phyloP scores from a whole-genome alignment of 2,888 invertebrate species.

The Hemicrepidius hirtus region DNA sequence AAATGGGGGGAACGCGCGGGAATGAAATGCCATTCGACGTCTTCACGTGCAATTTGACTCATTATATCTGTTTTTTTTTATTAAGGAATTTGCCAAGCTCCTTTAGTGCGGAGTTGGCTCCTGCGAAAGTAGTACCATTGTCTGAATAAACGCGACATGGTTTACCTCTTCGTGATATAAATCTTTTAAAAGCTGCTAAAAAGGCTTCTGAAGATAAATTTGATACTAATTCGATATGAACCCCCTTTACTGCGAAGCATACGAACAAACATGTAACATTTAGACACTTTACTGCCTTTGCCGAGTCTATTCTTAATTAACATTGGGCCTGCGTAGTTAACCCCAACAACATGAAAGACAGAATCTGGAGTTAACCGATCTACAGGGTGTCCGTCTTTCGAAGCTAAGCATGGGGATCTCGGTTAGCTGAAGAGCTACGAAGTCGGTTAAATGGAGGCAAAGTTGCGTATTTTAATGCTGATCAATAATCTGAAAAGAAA shows the following conservation, averaged over 20 bases:
- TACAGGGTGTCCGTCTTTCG: no score
- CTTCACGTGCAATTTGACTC: no score
- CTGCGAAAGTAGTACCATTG: slow-evolving; percentile 56
- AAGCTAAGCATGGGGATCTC: no score
- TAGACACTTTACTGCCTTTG: slow-evolving; percentile 38
- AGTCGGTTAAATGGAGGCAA: no score
- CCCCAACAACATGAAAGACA: slow-evolving; percentile 42
- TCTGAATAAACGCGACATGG: slow-evolving; percentile 53
- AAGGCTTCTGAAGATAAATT: slow-evolving; percentile 52
- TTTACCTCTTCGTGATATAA: slow-evolving; percentile 47
- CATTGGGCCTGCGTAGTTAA: slow-evolving; percentile 60
- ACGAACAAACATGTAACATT: slow-evolving; percentile 56
- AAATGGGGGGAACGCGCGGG: no score
- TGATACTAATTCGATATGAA: slow-evolving; percentile 52
- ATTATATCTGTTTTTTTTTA: no score
- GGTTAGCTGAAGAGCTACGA: no score
- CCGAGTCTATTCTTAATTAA: slow-evolving; percentile 56
- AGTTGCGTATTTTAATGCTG: no score
- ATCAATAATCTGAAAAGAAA: no score
- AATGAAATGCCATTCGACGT: no score
- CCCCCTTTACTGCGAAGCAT: slow-evolving; percentile 54
- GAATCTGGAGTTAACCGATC: not conserved
- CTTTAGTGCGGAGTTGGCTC: slow-evolving; percentile 8
- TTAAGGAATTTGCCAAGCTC: no score
- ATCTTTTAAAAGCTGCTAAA: no score